phyloP scores from a whole-genome alignment of 2,888 invertebrate species.

The Biston betularia region DNA sequence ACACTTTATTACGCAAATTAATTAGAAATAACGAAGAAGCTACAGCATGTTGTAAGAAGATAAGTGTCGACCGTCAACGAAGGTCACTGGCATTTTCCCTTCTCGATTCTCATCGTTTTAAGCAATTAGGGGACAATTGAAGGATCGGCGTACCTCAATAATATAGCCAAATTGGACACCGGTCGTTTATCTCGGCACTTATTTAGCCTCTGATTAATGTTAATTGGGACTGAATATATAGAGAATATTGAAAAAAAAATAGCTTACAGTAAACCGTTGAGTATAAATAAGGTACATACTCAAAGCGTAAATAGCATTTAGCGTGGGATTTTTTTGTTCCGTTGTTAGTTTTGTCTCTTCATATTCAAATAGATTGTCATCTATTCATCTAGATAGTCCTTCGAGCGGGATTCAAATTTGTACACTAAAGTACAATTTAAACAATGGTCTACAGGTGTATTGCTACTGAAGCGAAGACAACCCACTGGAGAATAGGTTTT shows the following conservation, averaged over 20 bases:
- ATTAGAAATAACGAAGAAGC: background rate
- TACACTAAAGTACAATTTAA: no score
- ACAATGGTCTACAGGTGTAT: no score
- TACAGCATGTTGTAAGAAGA: background rate
- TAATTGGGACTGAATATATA: slow-evolving; percentile 1
- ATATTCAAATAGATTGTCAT: no score
- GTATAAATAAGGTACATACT: no score
- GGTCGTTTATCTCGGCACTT: slow-evolving; percentile 3
- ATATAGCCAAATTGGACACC: slow-evolving; percentile 11
- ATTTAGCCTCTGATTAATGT: background rate
- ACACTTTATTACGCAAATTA: background rate
- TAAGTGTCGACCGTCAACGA: slow-evolving; percentile 23
- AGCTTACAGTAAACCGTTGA: background rate
- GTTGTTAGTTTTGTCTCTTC: no score
- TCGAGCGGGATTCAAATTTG: no score
- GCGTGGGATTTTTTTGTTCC: no score
- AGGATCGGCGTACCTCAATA: slow-evolving; percentile 51
- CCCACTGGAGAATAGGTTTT: no score
- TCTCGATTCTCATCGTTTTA: slow-evolving; percentile 36
- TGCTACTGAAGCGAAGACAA: no score
- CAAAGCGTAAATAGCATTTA: no score
- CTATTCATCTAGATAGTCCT: no score
- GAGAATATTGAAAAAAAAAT: background rate
- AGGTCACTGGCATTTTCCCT: slow-evolving; percentile 47
- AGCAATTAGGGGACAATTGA: slow-evolving; percentile 55